Percentiles rank a stretch among this genome's conserved stretches.
phyloP scores from a whole-genome alignment of 2,888 invertebrate species.

The Agrilus mali region DNA sequence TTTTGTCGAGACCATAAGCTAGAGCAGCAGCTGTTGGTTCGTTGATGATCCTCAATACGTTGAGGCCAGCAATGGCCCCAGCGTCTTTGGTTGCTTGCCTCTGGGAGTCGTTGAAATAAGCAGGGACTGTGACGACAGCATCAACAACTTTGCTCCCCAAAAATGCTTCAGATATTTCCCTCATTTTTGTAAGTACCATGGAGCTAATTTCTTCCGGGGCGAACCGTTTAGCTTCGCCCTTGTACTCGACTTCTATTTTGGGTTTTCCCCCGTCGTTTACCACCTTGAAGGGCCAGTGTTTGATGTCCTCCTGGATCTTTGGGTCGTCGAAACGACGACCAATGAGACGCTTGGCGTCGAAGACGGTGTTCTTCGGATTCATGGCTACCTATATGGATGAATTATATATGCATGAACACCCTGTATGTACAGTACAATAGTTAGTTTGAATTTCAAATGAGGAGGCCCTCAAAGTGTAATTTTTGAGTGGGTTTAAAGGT shows the following conservation, averaged over 20 bases:
- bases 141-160: slow-evolving; percentile 59
- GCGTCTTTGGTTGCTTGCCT: slow-evolving; percentile 84
- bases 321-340: slow-evolving; percentile 69
- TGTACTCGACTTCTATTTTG: slow-evolving; percentile 61
- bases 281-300: slow-evolving; percentile 73
- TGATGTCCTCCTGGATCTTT: slow-evolving; percentile 67
- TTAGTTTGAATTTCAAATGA: too few species aligned
- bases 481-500: too few species aligned
- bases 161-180: slow-evolving; percentile 64
- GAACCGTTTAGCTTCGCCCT: slow-evolving; percentile 62
- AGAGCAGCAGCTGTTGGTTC: slow-evolving; percentile 83
- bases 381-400: slow-evolving; percentile 60
- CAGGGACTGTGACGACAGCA: slow-evolving; percentile 74
- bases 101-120: slow-evolving; percentile 73
- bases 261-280: slow-evolving; percentile 56
- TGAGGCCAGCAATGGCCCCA: slow-evolving; percentile 71
- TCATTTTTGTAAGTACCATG: slow-evolving; percentile 78
- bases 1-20: slow-evolving; percentile 72
- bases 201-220: slow-evolving; percentile 76
- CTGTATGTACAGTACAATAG: not conserved
- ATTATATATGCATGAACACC: too few species aligned
- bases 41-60: slow-evolving; percentile 80
- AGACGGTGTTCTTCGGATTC: slow-evolving; percentile 72
- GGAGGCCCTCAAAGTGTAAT: too few species aligned
- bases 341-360: slow-evolving; percentile 74